Conservation (phyloP, 2,888 invertebrate genomes). For the Mimachlamys varia region DNA sequence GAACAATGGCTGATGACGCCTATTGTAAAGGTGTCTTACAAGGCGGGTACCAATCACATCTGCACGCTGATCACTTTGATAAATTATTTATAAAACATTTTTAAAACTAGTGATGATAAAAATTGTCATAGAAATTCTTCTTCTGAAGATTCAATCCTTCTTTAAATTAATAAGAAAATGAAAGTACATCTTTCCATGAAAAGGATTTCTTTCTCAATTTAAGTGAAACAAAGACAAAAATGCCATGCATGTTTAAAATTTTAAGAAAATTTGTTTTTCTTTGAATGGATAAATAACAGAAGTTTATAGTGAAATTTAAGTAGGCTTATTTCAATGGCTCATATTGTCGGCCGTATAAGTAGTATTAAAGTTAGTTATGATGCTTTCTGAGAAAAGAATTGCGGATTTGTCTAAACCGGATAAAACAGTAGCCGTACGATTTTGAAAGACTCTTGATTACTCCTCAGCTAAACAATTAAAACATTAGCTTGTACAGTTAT, state of each 20-base stretch:
- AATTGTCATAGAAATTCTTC: not conserved
- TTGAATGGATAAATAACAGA: not conserved
- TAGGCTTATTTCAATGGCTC: not conserved
- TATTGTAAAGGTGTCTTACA: not conserved
- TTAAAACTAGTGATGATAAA: not conserved
- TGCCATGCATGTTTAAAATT: not conserved
- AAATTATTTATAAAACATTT: not conserved
- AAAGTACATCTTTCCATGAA: not conserved
- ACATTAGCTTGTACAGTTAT: not conserved
- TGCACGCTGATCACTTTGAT: not conserved
- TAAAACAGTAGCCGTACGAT: slow-evolving; percentile 9
- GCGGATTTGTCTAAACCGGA: not conserved
- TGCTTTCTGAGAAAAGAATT: not conserved
- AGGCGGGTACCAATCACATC: not conserved
- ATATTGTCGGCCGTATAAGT: not conserved
- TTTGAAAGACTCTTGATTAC: slow-evolving; percentile 1
- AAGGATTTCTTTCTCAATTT: not conserved
- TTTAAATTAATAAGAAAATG: not conserved
- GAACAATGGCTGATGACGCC: not conserved
- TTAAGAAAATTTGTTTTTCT: not conserved
- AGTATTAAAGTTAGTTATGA: not conserved
- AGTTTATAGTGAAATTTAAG: not conserved
- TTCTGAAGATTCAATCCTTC: not conserved
- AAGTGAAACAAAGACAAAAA: not conserved
- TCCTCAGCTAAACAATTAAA: slow-evolving; percentile 1